Evolutionary conservation across 2,797 vertebrate genomes (phyloP).

Genomic region (Alfaro cultratus): DNA sequence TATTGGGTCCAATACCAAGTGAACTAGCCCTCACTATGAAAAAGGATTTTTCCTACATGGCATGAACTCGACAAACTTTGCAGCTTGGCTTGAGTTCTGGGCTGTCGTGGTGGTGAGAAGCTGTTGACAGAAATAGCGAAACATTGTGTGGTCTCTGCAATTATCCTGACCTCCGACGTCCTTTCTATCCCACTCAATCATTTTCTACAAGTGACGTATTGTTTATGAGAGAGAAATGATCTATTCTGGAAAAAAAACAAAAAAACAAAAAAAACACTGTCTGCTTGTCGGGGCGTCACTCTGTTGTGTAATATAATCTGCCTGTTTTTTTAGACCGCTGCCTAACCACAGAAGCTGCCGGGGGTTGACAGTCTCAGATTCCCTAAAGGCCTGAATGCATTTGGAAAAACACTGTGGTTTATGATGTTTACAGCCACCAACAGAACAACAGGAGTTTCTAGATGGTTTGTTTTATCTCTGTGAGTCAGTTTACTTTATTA

Average conservation of each 20-base stretch:
- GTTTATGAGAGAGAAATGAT: conserved; percentile 32
- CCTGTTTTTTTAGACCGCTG: conserved; percentile 16
- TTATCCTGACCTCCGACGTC: conserved; percentile 45
- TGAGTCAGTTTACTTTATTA: neutral
- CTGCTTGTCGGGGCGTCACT: neutral
- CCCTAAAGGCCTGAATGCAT: conserved; percentile 7
- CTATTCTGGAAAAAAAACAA: conserved; percentile 7
- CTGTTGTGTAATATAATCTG: conserved; percentile 17
- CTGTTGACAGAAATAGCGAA: conserved; percentile 15
- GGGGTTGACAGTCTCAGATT: neutral
- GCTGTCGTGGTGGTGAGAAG: conserved; percentile 8
- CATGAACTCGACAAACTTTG: neutral
- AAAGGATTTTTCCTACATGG: neutral
- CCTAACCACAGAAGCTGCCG: conserved; percentile 1
- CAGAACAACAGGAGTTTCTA: neutral
- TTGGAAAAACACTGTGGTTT: neutral
- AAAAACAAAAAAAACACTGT: conserved; percentile 9
- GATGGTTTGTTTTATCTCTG: neutral
- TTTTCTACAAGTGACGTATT: conserved; percentile 36
- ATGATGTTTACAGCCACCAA: conserved; percentile 13
- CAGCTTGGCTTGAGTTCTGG: neutral
- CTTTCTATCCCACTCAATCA: conserved; percentile 22
- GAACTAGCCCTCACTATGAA: neutral
- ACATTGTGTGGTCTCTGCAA: conserved; percentile 37
- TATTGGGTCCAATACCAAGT: neutral